Evolutionary conservation across 2,888 invertebrate genomes (phyloP), one percentile per base, ranked within the genome.

Genomic region (Conops quadrifasciatus): DNA sequence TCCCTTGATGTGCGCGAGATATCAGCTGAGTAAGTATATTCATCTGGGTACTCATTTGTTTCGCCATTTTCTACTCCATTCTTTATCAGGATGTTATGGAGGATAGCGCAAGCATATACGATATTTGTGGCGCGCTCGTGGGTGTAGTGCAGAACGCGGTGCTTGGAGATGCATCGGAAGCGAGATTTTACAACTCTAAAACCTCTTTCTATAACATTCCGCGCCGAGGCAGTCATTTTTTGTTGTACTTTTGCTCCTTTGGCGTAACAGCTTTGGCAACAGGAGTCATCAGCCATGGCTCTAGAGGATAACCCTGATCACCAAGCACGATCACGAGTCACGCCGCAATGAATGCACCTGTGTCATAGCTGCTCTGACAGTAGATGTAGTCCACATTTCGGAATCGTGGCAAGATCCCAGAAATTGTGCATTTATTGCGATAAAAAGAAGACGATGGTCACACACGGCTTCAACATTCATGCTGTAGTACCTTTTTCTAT

Each of bases 391-490:
- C n/a, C n/a, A n/a, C n/a, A n/a, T n/a, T n/a, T n/a, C n/a, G n/a
- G n/a, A n/a, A n/a, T n/a, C n/a, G n/a, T n/a, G n/a, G n/a, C n/a
- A n/a, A n/a, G n/a, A n/a, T n/a, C n/a, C 72, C 1, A 67, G 67
- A 67, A 66, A 72, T 30, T 26, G 60, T 21, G 70, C 70, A 21
- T 67, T 72, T 15, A 72, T 56, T 15, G 58, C 26, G 2, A 56
- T 47, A 21, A 72, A 72, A 28, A 59, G 51, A 5, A 72, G 26
- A 16, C 51, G 59, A 51, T 60, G 28, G 59, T 72, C 67, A 53
- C 66, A 49, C 45, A 70, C 71, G n/a, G 70, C 66, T 72, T 73
- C 69, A 11, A 69, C 70, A 60, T 75, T 73, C n/a, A 73, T 67
- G 59, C 71, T 72, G 9, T 71, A 67, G 58, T 63, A 73, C 24